Evolutionary conservation across 2,113 vertebrate genomes (phyloP), one percentile per base, ranked within the genome.

Genomic region (Herpailurus yagouaroundi): DNA sequence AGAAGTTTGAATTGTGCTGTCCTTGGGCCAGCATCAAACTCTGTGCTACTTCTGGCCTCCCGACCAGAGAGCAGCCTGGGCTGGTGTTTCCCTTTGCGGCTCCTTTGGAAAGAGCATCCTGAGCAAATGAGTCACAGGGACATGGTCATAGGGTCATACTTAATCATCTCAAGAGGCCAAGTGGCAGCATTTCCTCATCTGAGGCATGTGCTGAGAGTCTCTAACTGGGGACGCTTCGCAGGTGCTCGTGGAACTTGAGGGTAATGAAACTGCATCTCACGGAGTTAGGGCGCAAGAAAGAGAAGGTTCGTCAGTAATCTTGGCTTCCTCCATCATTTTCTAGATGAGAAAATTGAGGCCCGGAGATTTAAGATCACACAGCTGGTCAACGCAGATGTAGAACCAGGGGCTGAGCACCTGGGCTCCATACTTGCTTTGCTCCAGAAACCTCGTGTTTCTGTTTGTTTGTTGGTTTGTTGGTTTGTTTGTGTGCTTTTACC

Each of bases 281-380:
- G 18, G 88, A 92, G 64, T 60, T 27, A 33, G 64, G 36, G 79
- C 57, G 29, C 27, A 5, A 45, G 84, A 63, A 69, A 80, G 76
- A 82, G 57, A 90, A 86, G 76, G 33, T 60, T 85, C 6, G 4
- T 55, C 50, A 38, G 36, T 29, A 16, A 12, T 55, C 15, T 25
- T 81, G 91, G 25, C 89, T 66, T 41, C 45, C 69, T 55, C 31
- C 55, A 31, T 94, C 64, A 74, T 84, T 79, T 73, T 80, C 27
- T 29, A 88, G 91, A 80, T 38, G 81, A 66, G 94, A 89, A 83
- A 69, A n/a, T 21, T 5, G 94, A 96, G 81, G 38, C 41, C 50
- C 52, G 19, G 91, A 89, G 94, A 36, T 57, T 93, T 80, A 45
- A 12, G 82, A 76, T 71, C 64, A 48, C 1, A 60, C 33, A 57